A percentile compares a stretch with the other conserved stretches of the same genome.
Conservation (phyloP, 2,888 invertebrate genomes). For the Drosophila lutescens region DNA sequence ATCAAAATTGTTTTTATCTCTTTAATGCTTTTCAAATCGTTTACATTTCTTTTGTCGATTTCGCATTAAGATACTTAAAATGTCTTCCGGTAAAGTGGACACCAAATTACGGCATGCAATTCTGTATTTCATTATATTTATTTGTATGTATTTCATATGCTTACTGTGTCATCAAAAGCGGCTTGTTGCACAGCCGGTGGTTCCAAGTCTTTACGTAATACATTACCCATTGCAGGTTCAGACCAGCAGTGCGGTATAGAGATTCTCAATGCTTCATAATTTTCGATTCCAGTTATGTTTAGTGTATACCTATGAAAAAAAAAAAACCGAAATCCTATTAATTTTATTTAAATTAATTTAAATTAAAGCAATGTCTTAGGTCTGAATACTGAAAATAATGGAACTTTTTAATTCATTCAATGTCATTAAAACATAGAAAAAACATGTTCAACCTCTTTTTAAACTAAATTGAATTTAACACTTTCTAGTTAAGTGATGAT, state of each 20-base stretch:
- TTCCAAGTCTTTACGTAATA: slow-evolving; percentile 88
- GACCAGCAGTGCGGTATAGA: slow-evolving; percentile 91
- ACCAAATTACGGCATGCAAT: background rate
- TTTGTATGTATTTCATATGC: slow-evolving; percentile 42
- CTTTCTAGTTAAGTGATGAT: too few relatives aligned
- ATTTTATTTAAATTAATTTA: background rate
- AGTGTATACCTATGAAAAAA: slow-evolving; percentile 86
- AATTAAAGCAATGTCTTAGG: too few relatives aligned
- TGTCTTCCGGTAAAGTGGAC: slow-evolving; percentile 30
- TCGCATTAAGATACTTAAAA: slow-evolving; percentile 53
- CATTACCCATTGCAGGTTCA: slow-evolving; percentile 87
- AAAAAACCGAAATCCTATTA: background rate
- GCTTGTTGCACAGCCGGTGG: slow-evolving; percentile 94
- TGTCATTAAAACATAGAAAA: too few relatives aligned
- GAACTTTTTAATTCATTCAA: too few relatives aligned
- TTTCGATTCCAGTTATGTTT: slow-evolving; percentile 92
- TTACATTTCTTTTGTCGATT: background rate
- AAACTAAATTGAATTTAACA: too few relatives aligned
- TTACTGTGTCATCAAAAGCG: slow-evolving; percentile 91
- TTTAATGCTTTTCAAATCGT: background rate
- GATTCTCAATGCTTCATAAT: slow-evolving; percentile 89
- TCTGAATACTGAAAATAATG: too few relatives aligned
- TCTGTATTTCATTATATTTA: too few relatives aligned
- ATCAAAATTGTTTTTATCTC: background rate
- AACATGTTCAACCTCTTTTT: too few relatives aligned